Base-by-base conservation (phyloP, 2,888 invertebrate species). In the Platypus cylindrus region DNA sequence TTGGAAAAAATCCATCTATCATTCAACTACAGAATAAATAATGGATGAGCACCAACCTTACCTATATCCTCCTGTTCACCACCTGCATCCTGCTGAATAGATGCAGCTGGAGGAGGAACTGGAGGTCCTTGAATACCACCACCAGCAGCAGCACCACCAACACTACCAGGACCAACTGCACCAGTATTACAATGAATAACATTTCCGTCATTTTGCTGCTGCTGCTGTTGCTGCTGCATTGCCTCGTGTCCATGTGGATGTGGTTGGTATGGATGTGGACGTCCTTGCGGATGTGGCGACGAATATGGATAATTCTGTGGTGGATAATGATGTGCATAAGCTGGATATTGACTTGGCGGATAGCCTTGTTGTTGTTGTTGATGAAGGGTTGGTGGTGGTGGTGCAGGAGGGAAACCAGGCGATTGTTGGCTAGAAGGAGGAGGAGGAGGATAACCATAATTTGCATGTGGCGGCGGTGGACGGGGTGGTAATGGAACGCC, bases 391-490 rank as follows among this genome's bases (percentile, higher is more conserved):
- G n/a, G n/a, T n/a, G n/a, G n/a, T n/a, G n/a, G n/a, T 56, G 64
- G 18, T 56, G 65, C 30, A 59, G 49, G 37, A 1, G 40, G 34
- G 17, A 37, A 40, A 14, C 27, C 33, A 3, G 39, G 64, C 5
- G 44, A 41, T 37, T 46, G 49, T 34, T 45, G 51, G 23, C 45
- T 45, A n/a, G 31, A 24, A 3, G 37, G 26, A 23, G 45, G 46
- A n/a, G 31, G 24, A 3, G 37, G 26, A 29, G 45, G 44, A 36
- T 45, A 48, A 4, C 44, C 48, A 36, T 67, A 67, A 3, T 63
- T 60, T 1, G 68, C 68, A 56, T 69, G 69, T 0, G 70, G 70
- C 2, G 70, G 70, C 2, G 70, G 70, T 37, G 70, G 70, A 37
- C 70, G 53, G 5, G 70, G 67, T 9, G 69, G 67, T 26, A 70